phyloP scores from a whole-genome alignment of 2,797 vertebrate genomes.

The Amazonetta brasiliensis region DNA sequence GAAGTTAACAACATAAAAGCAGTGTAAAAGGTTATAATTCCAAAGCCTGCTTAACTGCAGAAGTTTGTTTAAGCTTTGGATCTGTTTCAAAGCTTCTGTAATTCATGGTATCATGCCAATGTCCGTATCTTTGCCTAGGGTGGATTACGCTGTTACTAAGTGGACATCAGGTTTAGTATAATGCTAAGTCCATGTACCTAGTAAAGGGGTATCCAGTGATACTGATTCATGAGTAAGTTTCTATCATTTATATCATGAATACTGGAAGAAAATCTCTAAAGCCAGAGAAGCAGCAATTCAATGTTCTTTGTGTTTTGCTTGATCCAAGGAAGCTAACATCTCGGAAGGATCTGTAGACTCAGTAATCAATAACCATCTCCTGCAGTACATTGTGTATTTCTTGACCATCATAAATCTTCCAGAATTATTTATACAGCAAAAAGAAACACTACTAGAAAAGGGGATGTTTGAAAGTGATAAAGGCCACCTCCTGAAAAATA shows the following conservation, averaged over 20 bases:
- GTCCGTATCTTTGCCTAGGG: not conserved
- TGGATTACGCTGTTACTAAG: slow-evolving; percentile 1
- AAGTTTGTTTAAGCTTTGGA: slow-evolving; percentile 19
- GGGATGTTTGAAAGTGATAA: not conserved
- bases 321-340: not conserved
- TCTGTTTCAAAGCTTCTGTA: slow-evolving; percentile 34
- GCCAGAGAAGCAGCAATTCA: not conserved
- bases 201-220: not conserved
- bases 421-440: not conserved
- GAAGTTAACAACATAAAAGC: slow-evolving; percentile 25
- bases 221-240: not conserved
- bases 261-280: not conserved
- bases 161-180: not conserved
- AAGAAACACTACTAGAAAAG: not conserved
- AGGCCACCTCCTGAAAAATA: not conserved
- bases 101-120: not conserved
- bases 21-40: slow-evolving; percentile 16
- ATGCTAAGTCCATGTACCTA: not conserved
- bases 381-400: not conserved
- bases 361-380: not conserved
- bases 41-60: slow-evolving; percentile 14
- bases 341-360: not conserved
- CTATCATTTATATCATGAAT: not conserved
- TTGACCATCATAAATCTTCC: not conserved
- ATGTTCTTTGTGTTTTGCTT: not conserved